These are phyloP conservation scores for Leucopsar rothschildi DNA, from an alignment of 2,113 vertebrate species.

Conservation along the genomic window DNA sequence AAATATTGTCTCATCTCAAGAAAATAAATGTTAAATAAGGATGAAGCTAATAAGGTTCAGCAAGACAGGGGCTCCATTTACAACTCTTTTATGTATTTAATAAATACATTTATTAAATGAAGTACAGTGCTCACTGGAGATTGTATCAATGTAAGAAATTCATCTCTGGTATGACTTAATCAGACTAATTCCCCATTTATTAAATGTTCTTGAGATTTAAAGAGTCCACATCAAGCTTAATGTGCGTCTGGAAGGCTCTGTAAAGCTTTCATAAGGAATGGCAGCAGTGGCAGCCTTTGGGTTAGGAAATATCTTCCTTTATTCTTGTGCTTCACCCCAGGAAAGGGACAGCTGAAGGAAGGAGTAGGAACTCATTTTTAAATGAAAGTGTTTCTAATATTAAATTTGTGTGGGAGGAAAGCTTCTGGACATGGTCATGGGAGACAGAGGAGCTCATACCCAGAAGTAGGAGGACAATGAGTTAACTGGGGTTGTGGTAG, in stretches of 20 bases:
- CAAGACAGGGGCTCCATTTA: slow-evolving; percentile 58
- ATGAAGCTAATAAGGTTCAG: slow-evolving; percentile 51
- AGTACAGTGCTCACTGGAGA: slow-evolving; percentile 41
- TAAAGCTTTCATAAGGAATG: not conserved
- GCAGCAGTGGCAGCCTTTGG: not conserved
- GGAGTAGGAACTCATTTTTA: not conserved
- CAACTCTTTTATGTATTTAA: slow-evolving; percentile 68
- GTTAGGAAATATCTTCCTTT: not conserved
- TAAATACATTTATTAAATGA: slow-evolving; percentile 74
- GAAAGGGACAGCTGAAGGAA: not conserved
- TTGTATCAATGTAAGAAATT: slow-evolving; percentile 50
- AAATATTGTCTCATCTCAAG: slow-evolving; percentile 60
- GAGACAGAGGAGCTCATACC: not conserved
- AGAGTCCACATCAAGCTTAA: slow-evolving; percentile 42
- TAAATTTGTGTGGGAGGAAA: not conserved
- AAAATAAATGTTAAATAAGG: slow-evolving; percentile 63
- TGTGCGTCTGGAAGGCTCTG: slow-evolving; percentile 14
- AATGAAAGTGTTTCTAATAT: not conserved
- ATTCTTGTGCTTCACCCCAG: not conserved
- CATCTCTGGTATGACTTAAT: slow-evolving; percentile 45
- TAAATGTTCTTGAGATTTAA: slow-evolving; percentile 53
- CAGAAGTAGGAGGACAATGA: not conserved
- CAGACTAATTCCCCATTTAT: slow-evolving; percentile 57
- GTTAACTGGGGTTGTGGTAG: not conserved
- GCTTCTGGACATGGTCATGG: not conserved